Conservation (phyloP, 2,797 vertebrate genomes). For the Danio choprae region DNA sequence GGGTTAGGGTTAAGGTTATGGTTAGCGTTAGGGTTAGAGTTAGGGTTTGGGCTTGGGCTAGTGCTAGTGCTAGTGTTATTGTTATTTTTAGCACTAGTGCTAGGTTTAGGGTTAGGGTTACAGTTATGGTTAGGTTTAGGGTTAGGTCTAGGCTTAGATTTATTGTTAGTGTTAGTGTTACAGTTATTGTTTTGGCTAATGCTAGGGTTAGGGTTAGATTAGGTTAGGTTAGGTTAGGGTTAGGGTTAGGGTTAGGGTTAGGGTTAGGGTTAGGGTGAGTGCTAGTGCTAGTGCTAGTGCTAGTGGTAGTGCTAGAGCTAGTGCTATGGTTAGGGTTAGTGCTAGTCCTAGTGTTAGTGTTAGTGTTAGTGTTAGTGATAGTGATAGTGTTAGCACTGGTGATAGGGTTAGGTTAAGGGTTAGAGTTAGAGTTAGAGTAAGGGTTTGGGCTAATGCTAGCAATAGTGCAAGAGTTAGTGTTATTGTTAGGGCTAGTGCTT, state of each 20-base stretch:
- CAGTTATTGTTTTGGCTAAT: slow-evolving; percentile 12
- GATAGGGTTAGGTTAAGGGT: background rate
- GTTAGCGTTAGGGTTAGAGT: no score
- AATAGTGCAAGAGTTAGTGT: no score
- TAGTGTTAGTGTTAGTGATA: no score
- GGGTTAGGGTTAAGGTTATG: no score
- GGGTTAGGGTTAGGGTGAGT: slow-evolving; percentile 48
- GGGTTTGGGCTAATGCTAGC: no score
- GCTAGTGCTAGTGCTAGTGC: slow-evolving; percentile 28
- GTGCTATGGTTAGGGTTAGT: slow-evolving; percentile 49
- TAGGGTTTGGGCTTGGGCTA: no score
- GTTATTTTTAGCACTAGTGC: no score
- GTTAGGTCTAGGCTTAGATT: slow-evolving; percentile 50
- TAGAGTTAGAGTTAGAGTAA: background rate
- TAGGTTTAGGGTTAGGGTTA: no score
- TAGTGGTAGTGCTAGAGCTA: slow-evolving; percentile 52
- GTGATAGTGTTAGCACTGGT: background rate
- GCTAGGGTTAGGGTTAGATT: slow-evolving; percentile 41
- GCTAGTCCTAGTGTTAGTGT: no score
- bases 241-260: slow-evolving; percentile 43
- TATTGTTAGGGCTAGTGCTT: no score
- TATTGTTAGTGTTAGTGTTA: slow-evolving; percentile 46
- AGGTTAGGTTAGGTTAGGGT: slow-evolving; percentile 35
- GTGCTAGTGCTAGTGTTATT: no score
- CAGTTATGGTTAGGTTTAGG: slow-evolving; percentile 32